phyloP scores from a whole-genome alignment of 2,113 vertebrate genomes.

The Cnemophilus loriae region DNA sequence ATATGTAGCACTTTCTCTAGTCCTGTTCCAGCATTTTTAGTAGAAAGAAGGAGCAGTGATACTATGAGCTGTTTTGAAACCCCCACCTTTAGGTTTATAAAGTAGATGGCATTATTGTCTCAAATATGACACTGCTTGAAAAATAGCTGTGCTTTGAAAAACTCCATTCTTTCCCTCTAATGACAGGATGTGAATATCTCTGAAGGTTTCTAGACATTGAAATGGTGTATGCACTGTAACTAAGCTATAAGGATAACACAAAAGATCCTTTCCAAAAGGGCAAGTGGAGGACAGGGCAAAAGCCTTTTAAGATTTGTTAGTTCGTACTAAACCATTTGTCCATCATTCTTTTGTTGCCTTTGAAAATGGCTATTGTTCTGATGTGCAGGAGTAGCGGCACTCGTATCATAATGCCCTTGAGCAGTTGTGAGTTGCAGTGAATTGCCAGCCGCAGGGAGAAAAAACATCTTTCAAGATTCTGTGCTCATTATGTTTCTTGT shows the following conservation, averaged over 20 bases:
- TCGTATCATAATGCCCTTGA: neutral
- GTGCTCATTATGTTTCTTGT: neutral
- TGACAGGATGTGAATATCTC: neutral
- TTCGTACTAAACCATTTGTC: neutral
- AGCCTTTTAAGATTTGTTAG: neutral
- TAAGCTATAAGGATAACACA: neutral
- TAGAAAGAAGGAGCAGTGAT: neutral
- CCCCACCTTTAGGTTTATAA: neutral
- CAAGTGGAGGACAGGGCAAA: neutral
- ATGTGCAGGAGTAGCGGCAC: neutral
- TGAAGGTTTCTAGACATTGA: neutral
- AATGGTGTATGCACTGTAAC: neutral
- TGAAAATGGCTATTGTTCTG: neutral
- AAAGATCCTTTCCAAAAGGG: neutral
- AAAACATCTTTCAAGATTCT: neutral
- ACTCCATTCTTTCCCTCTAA: neutral
- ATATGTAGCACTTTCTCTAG: neutral
- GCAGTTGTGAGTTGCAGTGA: neutral
- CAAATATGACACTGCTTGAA: neutral
- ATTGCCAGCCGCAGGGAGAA: neutral
- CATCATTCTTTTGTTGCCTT: neutral
- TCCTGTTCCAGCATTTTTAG: neutral
- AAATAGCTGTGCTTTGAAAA: neutral
- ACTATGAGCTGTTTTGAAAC: neutral
- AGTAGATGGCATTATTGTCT: neutral